Evolutionary conservation across 2,113 vertebrate species (phyloP).

Genomic region (Geothlypis trichas): DNA sequence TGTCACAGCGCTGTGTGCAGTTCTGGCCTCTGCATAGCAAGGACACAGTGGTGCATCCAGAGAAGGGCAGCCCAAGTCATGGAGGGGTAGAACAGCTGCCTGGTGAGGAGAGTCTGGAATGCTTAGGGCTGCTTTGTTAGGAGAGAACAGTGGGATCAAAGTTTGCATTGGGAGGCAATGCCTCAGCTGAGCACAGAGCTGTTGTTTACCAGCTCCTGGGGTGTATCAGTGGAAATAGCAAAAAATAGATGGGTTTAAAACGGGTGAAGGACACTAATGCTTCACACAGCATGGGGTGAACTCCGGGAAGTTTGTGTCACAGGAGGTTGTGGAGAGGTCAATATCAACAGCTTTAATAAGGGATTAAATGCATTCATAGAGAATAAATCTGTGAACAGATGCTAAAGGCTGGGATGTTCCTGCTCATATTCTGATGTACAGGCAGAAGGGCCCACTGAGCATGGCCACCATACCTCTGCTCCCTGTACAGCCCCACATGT

Average conservation of each 20-base stretch:
- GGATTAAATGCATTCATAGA: neutral
- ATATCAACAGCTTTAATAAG: constrained; percentile 2
- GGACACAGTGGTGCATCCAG: neutral
- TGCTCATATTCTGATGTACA: neutral
- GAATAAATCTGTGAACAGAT: neutral
- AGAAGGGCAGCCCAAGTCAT: neutral
- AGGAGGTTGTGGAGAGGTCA: neutral
- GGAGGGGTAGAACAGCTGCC: neutral
- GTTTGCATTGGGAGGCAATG: neutral
- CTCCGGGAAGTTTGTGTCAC: neutral
- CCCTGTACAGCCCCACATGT: neutral
- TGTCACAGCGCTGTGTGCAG: neutral
- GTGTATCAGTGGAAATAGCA: neutral
- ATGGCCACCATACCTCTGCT: neutral
- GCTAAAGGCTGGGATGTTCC: neutral
- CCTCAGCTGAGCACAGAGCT: neutral
- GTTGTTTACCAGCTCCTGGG: neutral
- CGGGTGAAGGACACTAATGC: neutral
- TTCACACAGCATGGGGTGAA: neutral
- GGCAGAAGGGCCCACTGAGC: neutral
- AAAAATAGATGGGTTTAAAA: neutral
- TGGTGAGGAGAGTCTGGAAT: neutral
- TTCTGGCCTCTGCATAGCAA: neutral
- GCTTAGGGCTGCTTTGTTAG: neutral
- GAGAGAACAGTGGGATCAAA: neutral